Percentiles rank a stretch among this genome's conserved stretches.
Conservation (phyloP, 2,888 invertebrate species). For the Agrotis exclamationis region DNA sequence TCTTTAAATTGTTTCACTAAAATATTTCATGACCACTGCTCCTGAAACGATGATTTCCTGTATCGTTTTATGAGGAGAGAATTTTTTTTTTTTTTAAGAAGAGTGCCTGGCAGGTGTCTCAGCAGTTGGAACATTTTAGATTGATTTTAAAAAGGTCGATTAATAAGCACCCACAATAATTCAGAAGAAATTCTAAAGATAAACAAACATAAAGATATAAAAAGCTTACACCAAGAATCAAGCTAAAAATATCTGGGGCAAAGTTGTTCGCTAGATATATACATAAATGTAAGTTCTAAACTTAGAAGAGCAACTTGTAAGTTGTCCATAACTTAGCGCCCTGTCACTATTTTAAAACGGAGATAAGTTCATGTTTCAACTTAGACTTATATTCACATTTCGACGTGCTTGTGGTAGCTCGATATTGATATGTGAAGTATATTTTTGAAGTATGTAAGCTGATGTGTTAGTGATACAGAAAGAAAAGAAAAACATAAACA, state of each 20-base stretch:
- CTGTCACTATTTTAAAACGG: slow-evolving; percentile 56
- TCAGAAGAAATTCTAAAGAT: background rate
- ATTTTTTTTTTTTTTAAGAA: too few species aligned
- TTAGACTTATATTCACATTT: slow-evolving; percentile 31
- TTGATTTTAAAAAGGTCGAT: too few species aligned
- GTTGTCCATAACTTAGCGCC: slow-evolving; percentile 39
- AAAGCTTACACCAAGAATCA: slow-evolving; percentile 5
- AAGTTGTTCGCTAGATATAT: slow-evolving; percentile 15
- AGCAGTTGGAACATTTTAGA: too few species aligned
- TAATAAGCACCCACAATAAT: too few species aligned
- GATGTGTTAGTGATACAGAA: too few species aligned
- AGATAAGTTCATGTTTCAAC: slow-evolving; percentile 55
- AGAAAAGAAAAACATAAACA: too few species aligned
- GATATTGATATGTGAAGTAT: slow-evolving; percentile 1
- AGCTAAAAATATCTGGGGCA: slow-evolving; percentile 23
- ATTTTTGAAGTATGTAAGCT: background rate
- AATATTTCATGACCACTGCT: too few species aligned
- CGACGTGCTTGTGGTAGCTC: background rate
- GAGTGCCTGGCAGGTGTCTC: too few species aligned
- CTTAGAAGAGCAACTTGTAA: slow-evolving; percentile 33
- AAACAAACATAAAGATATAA: background rate
- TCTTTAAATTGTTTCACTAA: too few species aligned
- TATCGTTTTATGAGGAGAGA: too few species aligned
- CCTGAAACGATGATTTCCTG: too few species aligned
- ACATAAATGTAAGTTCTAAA: slow-evolving; percentile 7